Percentiles rank a stretch among this genome's conserved stretches.
Evolutionary conservation across 2,888 invertebrate genomes (phyloP).

Genomic region (Drosophila incognita): DNA sequence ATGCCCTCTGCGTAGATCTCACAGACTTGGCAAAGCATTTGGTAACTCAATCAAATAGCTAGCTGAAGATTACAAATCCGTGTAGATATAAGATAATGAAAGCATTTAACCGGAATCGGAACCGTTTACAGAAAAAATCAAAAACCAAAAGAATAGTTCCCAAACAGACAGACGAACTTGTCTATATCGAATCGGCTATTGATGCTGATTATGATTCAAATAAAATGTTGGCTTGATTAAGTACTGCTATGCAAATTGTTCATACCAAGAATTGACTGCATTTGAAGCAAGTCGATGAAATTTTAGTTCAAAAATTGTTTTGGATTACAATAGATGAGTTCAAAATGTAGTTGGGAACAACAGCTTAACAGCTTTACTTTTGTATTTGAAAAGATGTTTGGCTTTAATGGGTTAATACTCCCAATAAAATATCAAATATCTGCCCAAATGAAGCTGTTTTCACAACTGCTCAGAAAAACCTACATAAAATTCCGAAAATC

Average conservation of each 20-base stretch:
- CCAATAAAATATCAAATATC: neutral
- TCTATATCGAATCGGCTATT: neutral
- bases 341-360: too few species aligned
- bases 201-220: neutral
- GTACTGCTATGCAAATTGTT: too few species aligned
- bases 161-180: neutral
- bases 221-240: too few species aligned
- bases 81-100: neutral
- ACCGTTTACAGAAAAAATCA: neutral
- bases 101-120: neutral
- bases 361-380: too few species aligned
- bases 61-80: neutral
- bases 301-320: too few species aligned
- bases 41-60: neutral
- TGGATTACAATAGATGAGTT: too few species aligned
- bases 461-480: neutral
- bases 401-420: neutral
- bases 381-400: neutral
- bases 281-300: neutral
- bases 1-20: conserved; percentile 11
- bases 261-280: neutral
- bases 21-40: neutral
- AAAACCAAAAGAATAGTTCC: neutral
- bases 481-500: neutral
- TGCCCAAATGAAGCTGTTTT: neutral